Evolutionary conservation across 2,113 vertebrate genomes (phyloP).

Genomic region (Ondatra zibethicus): DNA sequence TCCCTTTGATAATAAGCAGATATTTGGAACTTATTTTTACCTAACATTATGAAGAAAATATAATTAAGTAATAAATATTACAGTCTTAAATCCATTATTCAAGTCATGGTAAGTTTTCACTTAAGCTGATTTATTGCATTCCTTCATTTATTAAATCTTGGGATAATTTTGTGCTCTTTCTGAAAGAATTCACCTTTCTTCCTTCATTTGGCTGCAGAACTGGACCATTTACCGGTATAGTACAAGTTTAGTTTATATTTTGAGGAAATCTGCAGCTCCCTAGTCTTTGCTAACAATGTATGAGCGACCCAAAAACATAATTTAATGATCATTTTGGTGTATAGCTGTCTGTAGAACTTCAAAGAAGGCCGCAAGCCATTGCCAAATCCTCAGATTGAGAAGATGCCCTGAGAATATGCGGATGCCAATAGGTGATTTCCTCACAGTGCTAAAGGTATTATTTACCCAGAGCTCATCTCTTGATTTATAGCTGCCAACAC

Average conservation of each 20-base stretch:
- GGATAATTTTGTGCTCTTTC: slow-evolving; percentile 44
- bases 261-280: slow-evolving; percentile 2
- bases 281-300: not conserved
- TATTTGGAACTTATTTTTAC: slow-evolving; percentile 67
- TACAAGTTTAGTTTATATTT: not conserved
- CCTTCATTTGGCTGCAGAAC: not conserved
- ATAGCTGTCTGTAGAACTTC: not conserved
- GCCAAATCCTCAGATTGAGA: not conserved
- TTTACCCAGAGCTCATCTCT: not conserved
- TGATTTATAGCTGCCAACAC: not conserved
- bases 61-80: slow-evolving; percentile 73
- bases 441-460: not conserved
- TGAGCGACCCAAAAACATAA: not conserved
- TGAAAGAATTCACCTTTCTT: not conserved
- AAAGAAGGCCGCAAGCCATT: not conserved
- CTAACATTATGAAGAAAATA: slow-evolving; percentile 38
- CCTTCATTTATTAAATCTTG: slow-evolving; percentile 52
- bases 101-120: slow-evolving; percentile 53
- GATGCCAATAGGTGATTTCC: not conserved
- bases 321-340: not conserved
- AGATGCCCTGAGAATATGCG: not conserved
- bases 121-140: slow-evolving; percentile 65
- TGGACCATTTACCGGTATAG: not conserved
- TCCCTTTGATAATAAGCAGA: slow-evolving; percentile 42
- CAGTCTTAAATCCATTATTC: slow-evolving; percentile 59